A percentile compares a stretch with the other conserved stretches of the same genome.
Evolutionary conservation across 2,113 vertebrate genomes (phyloP).

Genomic region (Coryphaenoides rupestris): DNA sequence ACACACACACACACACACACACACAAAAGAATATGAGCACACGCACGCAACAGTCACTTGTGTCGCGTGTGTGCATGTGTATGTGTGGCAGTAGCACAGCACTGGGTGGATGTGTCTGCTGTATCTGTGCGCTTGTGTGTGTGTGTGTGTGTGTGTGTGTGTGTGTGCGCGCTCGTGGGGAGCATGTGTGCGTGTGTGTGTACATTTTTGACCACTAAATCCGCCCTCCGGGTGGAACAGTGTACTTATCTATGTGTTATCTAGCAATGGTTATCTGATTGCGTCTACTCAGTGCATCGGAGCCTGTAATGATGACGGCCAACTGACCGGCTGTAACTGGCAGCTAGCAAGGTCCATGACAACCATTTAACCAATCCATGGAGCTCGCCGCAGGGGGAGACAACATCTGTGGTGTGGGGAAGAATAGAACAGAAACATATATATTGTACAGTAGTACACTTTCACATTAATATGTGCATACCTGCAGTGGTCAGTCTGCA

Average conservation of each 20-base stretch:
- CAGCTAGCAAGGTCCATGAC: constrained; percentile 66
- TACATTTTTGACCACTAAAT: neutral
- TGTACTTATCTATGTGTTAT: neutral
- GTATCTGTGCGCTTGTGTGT: too few relatives aligned
- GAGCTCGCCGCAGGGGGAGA: constrained; percentile 30
- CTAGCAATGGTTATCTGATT: neutral
- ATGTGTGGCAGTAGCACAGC: too few relatives aligned
- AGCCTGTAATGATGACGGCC: constrained; percentile 48
- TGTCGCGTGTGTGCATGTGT: too few relatives aligned
- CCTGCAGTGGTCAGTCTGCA: too few relatives aligned
- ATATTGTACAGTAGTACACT: too few relatives aligned
- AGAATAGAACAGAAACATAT: neutral
- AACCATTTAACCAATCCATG: constrained; percentile 63
- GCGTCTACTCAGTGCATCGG: constrained; percentile 30
- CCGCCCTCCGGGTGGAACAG: neutral
- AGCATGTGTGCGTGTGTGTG: neutral
- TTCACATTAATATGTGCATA: too few relatives aligned
- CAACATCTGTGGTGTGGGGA: constrained; percentile 8
- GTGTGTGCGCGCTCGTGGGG: too few relatives aligned
- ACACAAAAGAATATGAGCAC: too few relatives aligned
- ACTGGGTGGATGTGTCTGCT: too few relatives aligned
- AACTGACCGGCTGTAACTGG: constrained; percentile 58
- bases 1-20: too few relatives aligned
- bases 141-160: too few relatives aligned
- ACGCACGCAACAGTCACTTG: too few relatives aligned